Evolutionary conservation across 92 coral and sea anemone genomes (phyloP), one percentile per base, ranked within the genome.

Genomic region (Micromussa lordhowensis): DNA sequence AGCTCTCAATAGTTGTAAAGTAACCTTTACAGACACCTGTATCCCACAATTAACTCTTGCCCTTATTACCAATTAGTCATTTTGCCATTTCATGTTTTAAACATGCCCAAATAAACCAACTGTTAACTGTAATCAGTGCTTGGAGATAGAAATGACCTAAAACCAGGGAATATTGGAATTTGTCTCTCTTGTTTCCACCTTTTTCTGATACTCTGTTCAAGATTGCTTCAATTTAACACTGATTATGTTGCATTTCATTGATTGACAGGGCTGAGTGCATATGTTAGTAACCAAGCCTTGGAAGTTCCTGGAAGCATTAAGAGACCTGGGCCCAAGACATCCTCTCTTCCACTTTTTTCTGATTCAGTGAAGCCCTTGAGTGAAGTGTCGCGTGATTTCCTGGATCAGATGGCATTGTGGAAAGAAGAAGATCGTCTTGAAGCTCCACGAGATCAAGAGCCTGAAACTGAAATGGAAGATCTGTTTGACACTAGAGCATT

Each of bases 401-500:
- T 86, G 30, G 91, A 92, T 26, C 91, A 89, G 31, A 72, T 80
- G 31, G 78, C 76, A 28, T 57, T 90, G 77, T 85, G 90, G 88
- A 87, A 79, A 79, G 79, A 90, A 3, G 94, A 91, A 82, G 96
- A 91, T 24, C 91, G 83, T 18, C 89, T 88, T 26, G 84, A 91
- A 68, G 63, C 76, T 40, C 92, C 71, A 54, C 77, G 26, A 64
- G 90, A 88, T 19, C 57, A 73, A 12, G 94, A 93, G 2, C 17
- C 76, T 14, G 76, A 77, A 18, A 63, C 17, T 30, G 83, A 86
- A 28, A 61, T 26, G 31, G 89, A 80, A 30, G 83, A 86, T 53
- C 68, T 88, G 48, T 91, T 90, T 77, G 95, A 95, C 71, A 82
- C 95, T 2, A 88, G 78, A 61, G 88, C 88, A 19, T 69, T 94